Evolutionary conservation across 2,113 vertebrate species (phyloP).

Genomic region (Callospermophilus lateralis): DNA sequence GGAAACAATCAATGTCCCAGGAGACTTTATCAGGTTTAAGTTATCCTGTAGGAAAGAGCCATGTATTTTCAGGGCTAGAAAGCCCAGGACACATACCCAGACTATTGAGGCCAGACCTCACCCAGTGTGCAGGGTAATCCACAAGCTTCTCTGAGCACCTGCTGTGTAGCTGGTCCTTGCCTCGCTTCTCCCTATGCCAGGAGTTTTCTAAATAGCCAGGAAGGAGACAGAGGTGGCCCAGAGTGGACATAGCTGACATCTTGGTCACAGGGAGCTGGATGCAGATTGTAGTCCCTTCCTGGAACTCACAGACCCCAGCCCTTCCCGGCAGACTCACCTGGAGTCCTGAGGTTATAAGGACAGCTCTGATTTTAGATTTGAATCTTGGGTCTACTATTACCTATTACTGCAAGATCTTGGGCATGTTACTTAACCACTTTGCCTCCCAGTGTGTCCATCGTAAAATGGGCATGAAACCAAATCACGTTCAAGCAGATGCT

Average conservation of each 20-base stretch:
- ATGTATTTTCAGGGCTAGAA: not conserved
- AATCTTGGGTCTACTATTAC: not conserved
- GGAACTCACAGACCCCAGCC: not conserved
- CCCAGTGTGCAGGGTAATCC: not conserved
- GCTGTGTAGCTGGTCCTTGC: not conserved
- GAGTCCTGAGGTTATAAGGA: not conserved
- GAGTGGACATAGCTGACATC: not conserved
- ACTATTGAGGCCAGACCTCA: not conserved
- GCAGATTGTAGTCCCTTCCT: not conserved
- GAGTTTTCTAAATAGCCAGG: not conserved
- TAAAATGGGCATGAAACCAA: not conserved
- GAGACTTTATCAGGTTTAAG: not conserved
- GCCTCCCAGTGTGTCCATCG: not conserved
- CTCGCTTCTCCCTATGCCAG: not conserved
- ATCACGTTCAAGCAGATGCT: not conserved
- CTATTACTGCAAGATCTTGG: not conserved
- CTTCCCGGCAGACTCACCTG: not conserved
- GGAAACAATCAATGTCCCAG: not conserved
- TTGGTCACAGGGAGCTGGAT: not conserved
- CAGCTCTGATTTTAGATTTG: not conserved
- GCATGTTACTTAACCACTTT: slow-evolving; percentile 3
- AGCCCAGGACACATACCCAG: not conserved
- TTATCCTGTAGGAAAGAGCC: not conserved
- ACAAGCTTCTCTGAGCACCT: not conserved
- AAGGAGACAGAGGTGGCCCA: not conserved